Base-by-base conservation (phyloP, 2,888 invertebrate species). In the Acronicta alni region DNA sequence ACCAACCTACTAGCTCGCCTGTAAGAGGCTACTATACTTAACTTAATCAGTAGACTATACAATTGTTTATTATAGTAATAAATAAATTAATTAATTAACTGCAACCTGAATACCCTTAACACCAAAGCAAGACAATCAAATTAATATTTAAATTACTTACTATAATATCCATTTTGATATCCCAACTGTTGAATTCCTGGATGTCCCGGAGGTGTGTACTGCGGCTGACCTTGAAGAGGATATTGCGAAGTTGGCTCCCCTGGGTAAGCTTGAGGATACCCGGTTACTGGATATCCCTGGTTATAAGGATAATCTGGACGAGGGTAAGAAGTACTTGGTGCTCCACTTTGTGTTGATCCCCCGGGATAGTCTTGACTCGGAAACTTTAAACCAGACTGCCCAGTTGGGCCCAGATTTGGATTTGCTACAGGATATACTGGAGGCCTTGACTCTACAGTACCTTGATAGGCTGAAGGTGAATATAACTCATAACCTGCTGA, bases 161-260 rank as follows among this genome's bases (percentile, higher is more conserved):
- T 54, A 9, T 41, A 43, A 17, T 42, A n/a, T 43, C 43, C 72
- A 63, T 14, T 41, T 41, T 23, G 58, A 26, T 63, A 54, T 14
- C 57, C 64, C 14, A 20, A 47, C 17, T 66, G 68, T 12, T 37
- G 41, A 30, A 60, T 69, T 15, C 67, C 72, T 17, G 65, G 70
- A 55, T 74, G 72, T 0, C n/a, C 35, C 10, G 41, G 26, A 18
- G 54, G 56, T 37, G 41, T 46, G 3, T 61, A 49, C 7, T 20
- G 55, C 3, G 30, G 38, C 32, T 45, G 55, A 37, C 23, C 23
- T 20, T 62, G 64, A 38, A 26, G 14, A 45, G 59, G 43, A 57
- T 67, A 52, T 18, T 66, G 67, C 0, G 23, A 10, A n/a, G 42
- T 42, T 2, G 7, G 23, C 8, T 44, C 44, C 0, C 20, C 44